Conservation (phyloP, 2,888 invertebrate species). For the Ennomos quercinarius region DNA sequence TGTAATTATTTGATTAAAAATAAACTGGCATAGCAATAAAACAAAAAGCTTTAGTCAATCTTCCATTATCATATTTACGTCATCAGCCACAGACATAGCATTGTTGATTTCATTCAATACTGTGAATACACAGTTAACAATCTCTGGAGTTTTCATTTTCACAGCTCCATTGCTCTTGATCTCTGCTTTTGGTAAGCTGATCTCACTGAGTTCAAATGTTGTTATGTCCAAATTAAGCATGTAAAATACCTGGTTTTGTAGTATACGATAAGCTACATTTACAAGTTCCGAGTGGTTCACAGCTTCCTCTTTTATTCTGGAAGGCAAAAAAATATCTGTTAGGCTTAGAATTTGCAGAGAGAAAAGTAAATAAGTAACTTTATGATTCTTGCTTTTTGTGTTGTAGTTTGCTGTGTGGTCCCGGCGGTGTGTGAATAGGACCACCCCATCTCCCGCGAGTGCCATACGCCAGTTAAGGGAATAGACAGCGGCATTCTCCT, state of each 20-base stretch:
- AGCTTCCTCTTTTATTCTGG: conserved; percentile 63
- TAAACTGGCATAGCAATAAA: background rate
- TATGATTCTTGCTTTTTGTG: no score
- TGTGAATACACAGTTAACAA: conserved; percentile 70
- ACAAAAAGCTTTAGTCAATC: background rate
- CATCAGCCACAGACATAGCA: background rate
- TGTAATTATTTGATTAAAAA: no score
- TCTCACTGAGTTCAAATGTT: conserved; percentile 64
- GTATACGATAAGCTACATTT: conserved; percentile 61
- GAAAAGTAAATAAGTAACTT: no score
- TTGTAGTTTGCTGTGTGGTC: no score
- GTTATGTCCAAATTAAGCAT: conserved; percentile 65
- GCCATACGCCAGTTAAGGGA: no score
- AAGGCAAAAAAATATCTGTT: conserved; percentile 38
- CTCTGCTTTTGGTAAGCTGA: conserved; percentile 68
- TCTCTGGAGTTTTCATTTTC: conserved; percentile 75
- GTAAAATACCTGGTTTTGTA: conserved; percentile 71
- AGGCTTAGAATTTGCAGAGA: no score
- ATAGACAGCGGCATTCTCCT: no score
- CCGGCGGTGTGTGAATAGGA: no score
- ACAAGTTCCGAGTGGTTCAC: conserved; percentile 56
- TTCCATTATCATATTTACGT: background rate
- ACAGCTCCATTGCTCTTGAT: conserved; percentile 68
- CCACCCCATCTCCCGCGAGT: no score
- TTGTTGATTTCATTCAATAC: conserved; percentile 54